phyloP scores from a whole-genome alignment of 1,140 invertebrate genomes.

The Cotesia vestalis region DNA sequence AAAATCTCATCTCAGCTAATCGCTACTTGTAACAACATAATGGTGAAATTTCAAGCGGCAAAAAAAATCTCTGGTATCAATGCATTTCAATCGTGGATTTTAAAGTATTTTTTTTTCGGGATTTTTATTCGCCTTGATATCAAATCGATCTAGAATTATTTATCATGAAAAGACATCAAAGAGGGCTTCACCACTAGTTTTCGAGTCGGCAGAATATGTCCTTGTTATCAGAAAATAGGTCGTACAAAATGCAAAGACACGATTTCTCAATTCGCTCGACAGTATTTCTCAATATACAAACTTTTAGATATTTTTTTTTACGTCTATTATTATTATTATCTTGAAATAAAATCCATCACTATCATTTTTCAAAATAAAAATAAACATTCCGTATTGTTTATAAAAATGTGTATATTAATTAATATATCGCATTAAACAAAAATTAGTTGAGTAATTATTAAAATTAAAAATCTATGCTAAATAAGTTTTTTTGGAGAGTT shows the following conservation, averaged over 20 bases:
- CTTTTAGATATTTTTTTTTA: neutral
- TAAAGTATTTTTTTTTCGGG: neutral
- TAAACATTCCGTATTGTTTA: no score
- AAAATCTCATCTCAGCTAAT: no score
- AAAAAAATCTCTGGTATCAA: no score
- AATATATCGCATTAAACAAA: no score
- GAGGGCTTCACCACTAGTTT: slow-evolving; percentile 4
- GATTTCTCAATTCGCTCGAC: slow-evolving; percentile 4
- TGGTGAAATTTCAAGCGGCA: no score
- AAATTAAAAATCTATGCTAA: no score
- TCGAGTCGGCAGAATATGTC: neutral
- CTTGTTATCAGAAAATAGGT: slow-evolving; percentile 8
- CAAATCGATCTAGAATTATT: slow-evolving; percentile 10
- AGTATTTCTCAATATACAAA: slow-evolving; percentile 10
- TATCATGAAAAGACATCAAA: neutral
- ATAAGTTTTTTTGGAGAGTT: no score
- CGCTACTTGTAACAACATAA: no score
- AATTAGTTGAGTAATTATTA: no score
- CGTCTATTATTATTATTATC: neutral
- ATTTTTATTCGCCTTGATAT: neutral
- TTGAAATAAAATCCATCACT: no score
- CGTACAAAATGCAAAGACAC: slow-evolving; percentile 14
- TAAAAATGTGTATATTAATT: no score
- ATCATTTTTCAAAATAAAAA: no score
- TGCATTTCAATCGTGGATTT: neutral